Evolutionary conservation across 2,888 invertebrate species (phyloP).

Genomic region (Standfussiana lucernea): DNA sequence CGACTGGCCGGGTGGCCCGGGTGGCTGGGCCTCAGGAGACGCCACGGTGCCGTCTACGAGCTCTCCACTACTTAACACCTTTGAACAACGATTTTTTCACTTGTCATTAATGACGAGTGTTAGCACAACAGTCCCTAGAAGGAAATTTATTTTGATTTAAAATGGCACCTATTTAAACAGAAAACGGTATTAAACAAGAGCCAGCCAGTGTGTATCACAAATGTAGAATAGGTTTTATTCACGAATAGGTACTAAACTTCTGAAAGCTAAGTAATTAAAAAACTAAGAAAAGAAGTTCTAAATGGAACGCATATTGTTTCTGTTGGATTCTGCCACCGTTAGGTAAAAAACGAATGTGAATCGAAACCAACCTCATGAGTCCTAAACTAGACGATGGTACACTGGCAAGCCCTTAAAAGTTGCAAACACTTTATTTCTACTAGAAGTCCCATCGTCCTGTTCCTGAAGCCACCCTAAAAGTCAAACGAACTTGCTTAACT

Average conservation of each 20-base stretch:
- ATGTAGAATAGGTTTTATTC: not conserved
- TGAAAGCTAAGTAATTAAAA: not conserved
- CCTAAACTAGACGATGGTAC: not conserved
- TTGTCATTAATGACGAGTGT: conserved; percentile 68
- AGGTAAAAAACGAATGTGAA: not conserved
- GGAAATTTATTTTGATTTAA: not conserved
- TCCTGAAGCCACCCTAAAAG: not conserved
- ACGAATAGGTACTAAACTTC: not conserved
- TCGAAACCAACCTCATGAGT: not conserved
- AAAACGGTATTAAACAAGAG: not conserved
- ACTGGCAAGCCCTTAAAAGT: not conserved
- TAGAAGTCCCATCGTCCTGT: not conserved
- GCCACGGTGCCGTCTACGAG: conserved; percentile 70
- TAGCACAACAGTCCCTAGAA: not conserved
- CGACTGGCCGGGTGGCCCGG: conserved; percentile 28
- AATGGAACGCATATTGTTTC: not conserved
- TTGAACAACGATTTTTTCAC: conserved; percentile 76
- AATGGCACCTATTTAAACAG: not conserved
- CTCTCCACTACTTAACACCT: conserved; percentile 84
- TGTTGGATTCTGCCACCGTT: not conserved
- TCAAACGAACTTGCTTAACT: not conserved
- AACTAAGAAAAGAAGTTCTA: not conserved
- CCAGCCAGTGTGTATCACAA: not conserved
- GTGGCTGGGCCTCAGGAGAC: conserved; percentile 74
- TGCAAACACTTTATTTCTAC: conserved; percentile 3